A percentile compares a stretch with the other conserved stretches of the same genome.
These are phyloP conservation scores for Semaprochilodus insignis DNA, from an alignment of 2,797 vertebrate species.

Conservation along the genomic window DNA sequence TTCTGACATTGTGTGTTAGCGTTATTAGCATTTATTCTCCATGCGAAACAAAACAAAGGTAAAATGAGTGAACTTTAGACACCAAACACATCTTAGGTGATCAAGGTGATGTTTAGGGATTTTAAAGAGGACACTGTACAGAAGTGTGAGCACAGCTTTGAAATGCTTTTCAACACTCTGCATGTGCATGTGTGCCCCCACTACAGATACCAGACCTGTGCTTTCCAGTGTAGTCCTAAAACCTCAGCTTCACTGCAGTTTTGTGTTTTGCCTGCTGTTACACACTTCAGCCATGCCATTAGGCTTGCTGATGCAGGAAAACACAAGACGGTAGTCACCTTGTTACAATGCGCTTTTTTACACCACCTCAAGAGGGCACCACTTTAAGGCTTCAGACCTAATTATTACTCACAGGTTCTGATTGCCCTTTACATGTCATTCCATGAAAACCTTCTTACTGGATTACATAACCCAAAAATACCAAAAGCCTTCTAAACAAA, in stretches of 20 bases:
- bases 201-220: neutral
- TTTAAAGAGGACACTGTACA: neutral
- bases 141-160: neutral
- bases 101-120: no score
- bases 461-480: neutral
- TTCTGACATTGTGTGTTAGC: no score
- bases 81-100: no score
- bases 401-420: neutral
- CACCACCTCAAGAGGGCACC: slow-evolving; percentile 74
- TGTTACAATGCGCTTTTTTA: slow-evolving; percentile 59
- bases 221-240: neutral
- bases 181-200: neutral
- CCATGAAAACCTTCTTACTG: neutral
- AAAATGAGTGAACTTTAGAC: no score
- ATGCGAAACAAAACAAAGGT: no score
- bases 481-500: neutral
- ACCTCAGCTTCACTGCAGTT: neutral
- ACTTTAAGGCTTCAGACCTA: slow-evolving; percentile 52
- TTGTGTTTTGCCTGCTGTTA: neutral
- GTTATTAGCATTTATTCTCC: no score
- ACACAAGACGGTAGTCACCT: slow-evolving; percentile 27
- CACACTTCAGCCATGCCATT: neutral
- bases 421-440: neutral
- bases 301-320: no score
- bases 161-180: no score